Evolutionary conservation across 2,113 vertebrate species (phyloP), one percentile per base, ranked within the genome.

Genomic region (Neogale vison): DNA sequence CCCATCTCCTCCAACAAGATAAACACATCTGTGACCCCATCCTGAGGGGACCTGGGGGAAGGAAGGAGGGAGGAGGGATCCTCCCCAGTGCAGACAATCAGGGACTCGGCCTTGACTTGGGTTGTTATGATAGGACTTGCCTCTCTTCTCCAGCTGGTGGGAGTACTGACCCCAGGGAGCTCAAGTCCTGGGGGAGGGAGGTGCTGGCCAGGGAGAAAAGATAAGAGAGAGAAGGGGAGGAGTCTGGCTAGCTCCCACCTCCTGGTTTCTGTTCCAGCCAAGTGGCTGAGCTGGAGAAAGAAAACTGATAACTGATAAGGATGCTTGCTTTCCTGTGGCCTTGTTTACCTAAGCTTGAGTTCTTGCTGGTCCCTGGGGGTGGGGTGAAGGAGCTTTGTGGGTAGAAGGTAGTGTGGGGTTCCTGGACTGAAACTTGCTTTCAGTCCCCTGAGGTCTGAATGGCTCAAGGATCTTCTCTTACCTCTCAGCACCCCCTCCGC

Each of bases 221-320:
- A 97, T 63, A 88, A 50, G 93, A 94, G 61, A 86, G 93, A 95
- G 45, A 89, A 57, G 74, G 77, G 95, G 97, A 96, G 93, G 97
- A 89, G 84, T 42, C 88, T 83, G 84, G 90, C 93, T 50, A 47
- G 55, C 20, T 98, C 77, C 95, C 91, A 72, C 74, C 95, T 93
- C 82, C 74, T 8, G 34, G 83, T 61, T 67, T 55, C 95, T 67
- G 45, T 88, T 39, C 96, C 29, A 72, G 98, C 90, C 61, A 39
- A 45, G 97, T 97, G 98, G 97, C 97, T 81, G 2, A 96, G 81
- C 88, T 93, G 80, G 84, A 97, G 97, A 80, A 86, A 63, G 57
- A 93, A 42, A 96, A 95, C 97, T 85, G 98, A 91, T 80, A 91
- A 83, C 36, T 98, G 98, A 98, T 98, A 98, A 98, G 95, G 71